Evolutionary conservation across 2,888 invertebrate genomes (phyloP), one percentile per base, ranked within the genome.

Genomic region (Polylopha cassiicola): DNA sequence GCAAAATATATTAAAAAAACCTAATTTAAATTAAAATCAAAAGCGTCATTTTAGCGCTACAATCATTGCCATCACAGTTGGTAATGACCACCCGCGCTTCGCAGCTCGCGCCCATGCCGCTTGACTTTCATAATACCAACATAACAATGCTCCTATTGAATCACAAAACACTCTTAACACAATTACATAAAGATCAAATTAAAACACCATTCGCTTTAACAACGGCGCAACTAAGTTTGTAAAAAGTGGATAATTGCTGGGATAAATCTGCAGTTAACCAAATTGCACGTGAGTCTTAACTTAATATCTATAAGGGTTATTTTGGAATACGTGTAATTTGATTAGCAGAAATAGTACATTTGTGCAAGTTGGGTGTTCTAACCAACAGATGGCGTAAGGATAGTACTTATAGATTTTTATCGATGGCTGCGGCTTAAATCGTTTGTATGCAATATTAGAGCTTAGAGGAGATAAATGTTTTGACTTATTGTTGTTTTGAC

Each of bases 81-180:
- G 66, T 66, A 68, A 69, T 71, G 80, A 68, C 82, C 81, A 81
- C 82, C 82, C 82, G 73, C 65, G 65, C 63, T 58, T 59, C 58
- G 50, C 31, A 46, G 51, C 54, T 55, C 53, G 54, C 63, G 58
- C 54, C 58, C 61, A 53, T 54, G 56, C 48, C 43, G 51, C 62
- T 71, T 73, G 72, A 78, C 73, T 76, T 68, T 57, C 61, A 57
- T 46, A 44, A 42, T 44, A 52, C 58, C 47, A 48, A 51, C 46
- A 33, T 46, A 46, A 34, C 15, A 23, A 15, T 37, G 21, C 41
- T 39, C 9, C 13, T 2, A 4, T 10, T 6, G n/a, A 16, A 14
- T 16, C 28, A 20, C 7, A 10, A 2, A 9, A 27, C 16, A 24
- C 28, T 39, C 43, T 53, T 59, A 55, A 16, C 0, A 0, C 14